Conservation (phyloP, 2,797 vertebrate species). For the Acipenser ruthenus region DNA sequence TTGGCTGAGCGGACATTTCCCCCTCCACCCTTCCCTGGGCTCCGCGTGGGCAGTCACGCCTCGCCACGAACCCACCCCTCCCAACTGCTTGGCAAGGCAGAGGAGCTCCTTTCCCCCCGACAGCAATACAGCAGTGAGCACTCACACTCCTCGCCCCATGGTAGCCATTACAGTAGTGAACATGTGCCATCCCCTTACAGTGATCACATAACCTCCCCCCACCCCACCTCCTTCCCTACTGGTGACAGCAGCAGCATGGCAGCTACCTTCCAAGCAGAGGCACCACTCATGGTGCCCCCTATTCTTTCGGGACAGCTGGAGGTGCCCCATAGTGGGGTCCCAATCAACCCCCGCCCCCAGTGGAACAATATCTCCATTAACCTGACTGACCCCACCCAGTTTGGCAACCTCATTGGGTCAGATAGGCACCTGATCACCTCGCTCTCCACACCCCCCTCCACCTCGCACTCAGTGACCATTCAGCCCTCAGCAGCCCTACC, state of each 20-base stretch:
- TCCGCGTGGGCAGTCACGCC: conserved; percentile 68
- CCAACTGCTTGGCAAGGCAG: conserved; percentile 81
- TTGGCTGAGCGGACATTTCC: conserved; percentile 84
- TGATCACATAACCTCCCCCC: conserved; percentile 89
- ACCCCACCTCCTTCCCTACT: conserved; percentile 61
- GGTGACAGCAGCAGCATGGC: conserved; percentile 61
- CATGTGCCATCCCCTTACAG: conserved; percentile 91
- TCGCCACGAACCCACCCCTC: conserved; percentile 73
- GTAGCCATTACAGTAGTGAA: conserved; percentile 93
- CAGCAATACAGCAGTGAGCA: conserved; percentile 76
- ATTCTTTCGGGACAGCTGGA: conserved; percentile 74
- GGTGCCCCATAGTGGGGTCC: conserved; percentile 80
- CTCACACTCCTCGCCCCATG: conserved; percentile 77
- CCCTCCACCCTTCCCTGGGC: conserved; percentile 67
- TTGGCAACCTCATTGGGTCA: conserved; percentile 82
- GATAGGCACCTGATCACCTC: conserved; percentile 94
- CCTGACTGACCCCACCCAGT: conserved; percentile 81
- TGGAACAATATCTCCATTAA: conserved; percentile 87
- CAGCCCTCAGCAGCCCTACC: conserved; percentile 91
- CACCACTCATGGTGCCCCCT: conserved; percentile 76
- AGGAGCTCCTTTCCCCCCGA: conserved; percentile 70
- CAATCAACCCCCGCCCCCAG: conserved; percentile 75
- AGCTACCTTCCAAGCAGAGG: conserved; percentile 80
- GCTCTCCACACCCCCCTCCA: conserved; percentile 88
- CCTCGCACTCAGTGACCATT: conserved; percentile 82